Percentiles rank a stretch among this genome's conserved stretches.
These are phyloP conservation scores for Diaprepes abbreviatus DNA, from an alignment of 2,888 invertebrate species.

Conservation along the genomic window DNA sequence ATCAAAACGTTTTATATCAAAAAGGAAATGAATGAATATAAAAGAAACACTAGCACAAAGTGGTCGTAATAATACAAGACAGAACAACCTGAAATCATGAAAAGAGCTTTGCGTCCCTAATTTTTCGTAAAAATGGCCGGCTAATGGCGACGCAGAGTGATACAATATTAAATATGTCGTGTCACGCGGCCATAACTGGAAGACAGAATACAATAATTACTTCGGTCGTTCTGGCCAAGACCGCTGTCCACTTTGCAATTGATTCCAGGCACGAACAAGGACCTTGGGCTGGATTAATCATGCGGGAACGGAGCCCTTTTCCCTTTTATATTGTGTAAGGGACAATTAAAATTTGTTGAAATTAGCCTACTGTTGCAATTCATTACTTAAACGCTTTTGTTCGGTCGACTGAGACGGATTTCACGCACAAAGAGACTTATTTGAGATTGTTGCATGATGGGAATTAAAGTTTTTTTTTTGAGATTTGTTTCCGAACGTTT, in stretches of 20 bases:
- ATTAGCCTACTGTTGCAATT: slow-evolving; percentile 12
- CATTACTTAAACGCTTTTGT: slow-evolving; percentile 18
- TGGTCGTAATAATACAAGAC: slow-evolving; percentile 36
- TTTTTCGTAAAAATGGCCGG: slow-evolving; percentile 39
- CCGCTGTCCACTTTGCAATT: slow-evolving; percentile 38
- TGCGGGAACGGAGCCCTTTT: slow-evolving; percentile 27
- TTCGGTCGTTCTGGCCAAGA: slow-evolving; percentile 21
- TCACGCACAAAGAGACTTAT: too few species aligned
- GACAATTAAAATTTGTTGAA: slow-evolving; percentile 32
- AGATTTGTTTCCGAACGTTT: too few species aligned
- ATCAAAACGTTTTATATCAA: slow-evolving; percentile 40
- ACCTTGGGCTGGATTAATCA: slow-evolving; percentile 32
- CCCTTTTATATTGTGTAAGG: slow-evolving; percentile 24
- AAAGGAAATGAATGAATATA: slow-evolving; percentile 30
- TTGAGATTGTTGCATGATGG: too few species aligned
- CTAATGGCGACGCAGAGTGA: slow-evolving; percentile 46
- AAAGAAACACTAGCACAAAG: slow-evolving; percentile 42
- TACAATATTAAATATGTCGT: slow-evolving; percentile 46
- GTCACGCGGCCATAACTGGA: slow-evolving; percentile 31
- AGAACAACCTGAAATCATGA: slow-evolving; percentile 37
- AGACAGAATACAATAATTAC: slow-evolving; percentile 45
- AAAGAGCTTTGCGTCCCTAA: slow-evolving; percentile 38
- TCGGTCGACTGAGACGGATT: not conserved
- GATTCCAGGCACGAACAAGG: slow-evolving; percentile 35
- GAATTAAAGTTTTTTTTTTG: too few species aligned